phyloP scores from a whole-genome alignment of 2,888 invertebrate genomes.

The Gortyna flavago region DNA sequence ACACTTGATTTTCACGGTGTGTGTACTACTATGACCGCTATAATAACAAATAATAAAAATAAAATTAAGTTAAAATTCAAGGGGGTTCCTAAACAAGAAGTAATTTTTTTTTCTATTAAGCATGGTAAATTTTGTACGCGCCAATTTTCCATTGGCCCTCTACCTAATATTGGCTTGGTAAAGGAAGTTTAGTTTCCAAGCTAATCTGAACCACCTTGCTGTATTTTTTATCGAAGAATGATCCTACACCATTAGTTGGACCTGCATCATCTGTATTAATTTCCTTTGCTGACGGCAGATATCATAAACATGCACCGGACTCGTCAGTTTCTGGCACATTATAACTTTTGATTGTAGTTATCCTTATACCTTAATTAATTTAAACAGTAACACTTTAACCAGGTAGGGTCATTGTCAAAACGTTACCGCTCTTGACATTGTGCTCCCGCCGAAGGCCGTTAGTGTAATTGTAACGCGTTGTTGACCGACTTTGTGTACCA shows the following conservation, averaged over 20 bases:
- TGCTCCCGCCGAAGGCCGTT: conserved; percentile 70
- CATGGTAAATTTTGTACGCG: too few relatives aligned
- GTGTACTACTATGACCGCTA: too few relatives aligned
- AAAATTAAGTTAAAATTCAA: too few relatives aligned
- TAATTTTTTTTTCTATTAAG: too few relatives aligned
- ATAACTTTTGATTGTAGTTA: not conserved
- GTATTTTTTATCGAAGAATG: not conserved
- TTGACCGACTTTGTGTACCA: conserved; percentile 57
- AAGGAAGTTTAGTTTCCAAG: not conserved
- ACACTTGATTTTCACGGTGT: too few relatives aligned
- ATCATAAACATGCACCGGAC: not conserved
- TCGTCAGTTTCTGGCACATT: not conserved
- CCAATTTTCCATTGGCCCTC: too few relatives aligned
- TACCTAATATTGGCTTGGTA: not conserved
- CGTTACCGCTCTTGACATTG: conserved; percentile 77
- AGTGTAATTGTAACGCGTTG: conserved; percentile 61
- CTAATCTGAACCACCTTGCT: not conserved
- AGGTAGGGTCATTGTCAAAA: conserved; percentile 67
- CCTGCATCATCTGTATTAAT: not conserved
- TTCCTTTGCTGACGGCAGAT: not conserved
- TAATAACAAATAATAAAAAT: too few relatives aligned
- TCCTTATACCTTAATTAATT: conserved; percentile 3
- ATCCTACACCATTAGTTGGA: not conserved
- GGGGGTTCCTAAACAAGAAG: too few relatives aligned
- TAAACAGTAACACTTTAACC: conserved; percentile 17